Base-by-base conservation (phyloP, 2,888 invertebrate species). In the Xestia ashworthii region DNA sequence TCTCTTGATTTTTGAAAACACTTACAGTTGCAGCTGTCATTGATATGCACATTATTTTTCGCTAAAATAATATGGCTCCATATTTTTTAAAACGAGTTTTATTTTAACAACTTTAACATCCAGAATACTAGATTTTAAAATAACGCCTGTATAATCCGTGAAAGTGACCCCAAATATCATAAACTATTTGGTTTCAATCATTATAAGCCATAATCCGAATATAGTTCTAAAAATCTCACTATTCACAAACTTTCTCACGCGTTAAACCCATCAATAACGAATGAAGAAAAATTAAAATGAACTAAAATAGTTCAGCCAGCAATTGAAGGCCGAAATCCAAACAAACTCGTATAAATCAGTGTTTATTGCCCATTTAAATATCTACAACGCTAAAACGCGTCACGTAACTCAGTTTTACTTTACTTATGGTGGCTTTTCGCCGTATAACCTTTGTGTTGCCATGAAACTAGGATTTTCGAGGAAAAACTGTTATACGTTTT, bases 281-380 rank as follows among this genome's bases (percentile, higher is more conserved):
- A 85, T 76, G 81, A 86, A 87, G 82, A 76, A 84, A 90, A 89
- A 89, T 89, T 87, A 89, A 91, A 92, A 87, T 83, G 81, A 88
- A 90, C 86, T 90, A 77, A 89, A 87, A 89, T 89, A 91, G 89
- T 90, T 88, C 85, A 89, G 89, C 90, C 82, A 89, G 87, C 79
- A 87, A 87, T 88, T 87, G 88, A 87, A 90, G 88, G 89, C 82
- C 80, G 85, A 92, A 92, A 91, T 92, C 85, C 89, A 88, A 91
- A 90, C 86, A 85, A 92, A 92, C 88, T 91, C 89, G 65, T 82
- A 94, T 93, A 93, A 93, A 94, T 94, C 93, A 92, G 86, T 87
- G 91, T 92, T 94, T 94, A 94, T 94, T 85, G 93, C 91, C 93
- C 93, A 93, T 93, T 93, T 91, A 91, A 94, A 93, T 92, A 93